Evolutionary conservation across 2,113 vertebrate genomes (phyloP), one percentile per base, ranked within the genome.

Genomic region (Ameiurus melas): DNA sequence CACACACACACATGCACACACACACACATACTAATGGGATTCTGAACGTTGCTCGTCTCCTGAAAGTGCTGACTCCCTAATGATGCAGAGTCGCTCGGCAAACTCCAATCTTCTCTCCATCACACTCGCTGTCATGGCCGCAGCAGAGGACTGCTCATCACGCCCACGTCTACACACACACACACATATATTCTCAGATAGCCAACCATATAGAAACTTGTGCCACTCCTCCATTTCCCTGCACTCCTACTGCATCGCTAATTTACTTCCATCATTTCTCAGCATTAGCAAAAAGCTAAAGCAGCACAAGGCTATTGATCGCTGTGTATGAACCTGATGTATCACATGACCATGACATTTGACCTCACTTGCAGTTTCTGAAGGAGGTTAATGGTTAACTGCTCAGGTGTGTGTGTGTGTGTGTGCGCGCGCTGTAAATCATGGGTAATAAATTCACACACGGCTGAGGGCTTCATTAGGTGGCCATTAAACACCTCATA

Each of bases 11-110:
- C 80, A 4, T 57, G 7, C 80, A 39, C 80, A 82, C 81, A 83
- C 77, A 81, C 60, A 55, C 60, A 83, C 82, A 83, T 36, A 64
- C 82, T 90, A 90, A 91, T 89, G 85, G 87, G 90, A 90, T 91
- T 90, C 58, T 89, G 77, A 78, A 77, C 68, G 13, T 70, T 64
- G 27, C 75, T 84, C 47, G n/a, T 62, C 57, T 79, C 68, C 30
- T 13, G 81, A 85, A 85, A 89, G 87, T 83, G 87, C 85, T 91
- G 89, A 86, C 82, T 85, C 68, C 58, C 70, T 91, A 87, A 79
- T 75, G 83, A 83, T 78, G 80, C 80, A 55, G 78, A 89, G 70
- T 75, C 75, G 79, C 47, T 85, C 81, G 30, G 66, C 87, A 79
- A 87, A 60, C 70, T 85, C 82, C 87, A 85, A 83, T 89, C 53